Base-by-base conservation (phyloP, 2,797 vertebrate genomes). In the Poeciliopsis infans region DNA sequence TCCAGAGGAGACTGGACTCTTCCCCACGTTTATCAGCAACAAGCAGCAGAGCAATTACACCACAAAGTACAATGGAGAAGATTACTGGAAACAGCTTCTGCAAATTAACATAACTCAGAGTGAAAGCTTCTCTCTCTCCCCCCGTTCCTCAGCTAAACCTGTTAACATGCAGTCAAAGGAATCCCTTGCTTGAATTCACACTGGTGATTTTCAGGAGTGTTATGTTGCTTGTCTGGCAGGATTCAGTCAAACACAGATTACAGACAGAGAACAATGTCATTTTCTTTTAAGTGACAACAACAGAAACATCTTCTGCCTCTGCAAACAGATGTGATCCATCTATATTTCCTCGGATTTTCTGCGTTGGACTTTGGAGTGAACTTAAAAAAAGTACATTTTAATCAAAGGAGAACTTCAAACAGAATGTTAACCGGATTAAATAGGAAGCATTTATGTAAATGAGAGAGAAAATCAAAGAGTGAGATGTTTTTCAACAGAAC, bases 1-100 rank as follows among this genome's bases (percentile, higher is more conserved):
- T 91, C 89, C 90, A 84, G 83, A 7, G 57, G 89, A 92, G 85
- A 92, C 84, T 68, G 72, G 86, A 91, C 87, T 87, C 86, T 77
- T 89, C 88, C 87, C 86, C 72, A 88, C 84, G 84, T 94, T 93
- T 94, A 94, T 95, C 92, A 84, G 86, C 86, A 80, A 83, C 79
- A 39, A 89, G 76, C 95, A 95, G 91, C 88, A 88, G 79, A 90
- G 83, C 78, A 86, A 83, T 86, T 80, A 86, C 90, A 90, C 84
- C 82, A 39, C 77, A 59, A 85, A 85, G 88, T 88, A 88, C 89
- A 89, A 88, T 84, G 75, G 89, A 88, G 81, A 85, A 51, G 51
- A 89, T 73, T 69, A 77, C 82, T 91, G 88, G 80, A 89, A 91
- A 85, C 78, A 80, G 80, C 79, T 83, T 61, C 53, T 83, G 74